Evolutionary conservation across 2,113 vertebrate genomes (phyloP).

Genomic region (Sorex fumeus): DNA sequence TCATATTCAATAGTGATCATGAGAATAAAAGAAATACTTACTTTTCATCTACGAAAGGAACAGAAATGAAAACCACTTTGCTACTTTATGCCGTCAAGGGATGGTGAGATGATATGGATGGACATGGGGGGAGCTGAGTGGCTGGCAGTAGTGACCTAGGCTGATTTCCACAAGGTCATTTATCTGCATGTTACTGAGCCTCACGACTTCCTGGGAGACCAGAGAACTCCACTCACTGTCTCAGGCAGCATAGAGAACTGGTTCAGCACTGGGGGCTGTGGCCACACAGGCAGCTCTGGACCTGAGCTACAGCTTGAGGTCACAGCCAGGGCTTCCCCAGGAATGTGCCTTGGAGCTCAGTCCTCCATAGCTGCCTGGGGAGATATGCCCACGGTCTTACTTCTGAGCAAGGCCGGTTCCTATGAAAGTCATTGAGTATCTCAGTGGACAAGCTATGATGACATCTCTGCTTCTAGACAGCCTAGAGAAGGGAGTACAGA

Average conservation of each 20-base stretch:
- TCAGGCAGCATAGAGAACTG: background rate
- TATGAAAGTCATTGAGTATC: background rate
- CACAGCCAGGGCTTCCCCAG: too few relatives aligned
- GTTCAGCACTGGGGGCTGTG: background rate
- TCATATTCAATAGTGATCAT: background rate
- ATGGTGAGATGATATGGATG: background rate
- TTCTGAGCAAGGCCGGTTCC: background rate
- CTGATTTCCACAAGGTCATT: slow-evolving; percentile 34
- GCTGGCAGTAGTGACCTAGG: background rate
- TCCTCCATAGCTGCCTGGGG: background rate
- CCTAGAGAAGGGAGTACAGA: too few relatives aligned
- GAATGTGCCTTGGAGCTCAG: background rate
- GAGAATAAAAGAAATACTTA: background rate
- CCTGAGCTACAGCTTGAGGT: background rate
- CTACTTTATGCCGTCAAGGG: background rate
- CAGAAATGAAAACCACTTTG: background rate
- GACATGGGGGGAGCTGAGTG: background rate
- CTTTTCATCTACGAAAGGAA: background rate
- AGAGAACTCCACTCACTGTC: background rate
- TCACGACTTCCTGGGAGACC: background rate
- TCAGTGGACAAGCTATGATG: background rate
- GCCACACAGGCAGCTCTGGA: accelerated
- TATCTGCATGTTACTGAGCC: slow-evolving; percentile 18
- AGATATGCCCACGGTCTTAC: too few relatives aligned
- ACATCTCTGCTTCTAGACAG: background rate